Base-by-base conservation (phyloP, 2,888 invertebrate genomes). In the Eupeodes latifasciatus region DNA sequence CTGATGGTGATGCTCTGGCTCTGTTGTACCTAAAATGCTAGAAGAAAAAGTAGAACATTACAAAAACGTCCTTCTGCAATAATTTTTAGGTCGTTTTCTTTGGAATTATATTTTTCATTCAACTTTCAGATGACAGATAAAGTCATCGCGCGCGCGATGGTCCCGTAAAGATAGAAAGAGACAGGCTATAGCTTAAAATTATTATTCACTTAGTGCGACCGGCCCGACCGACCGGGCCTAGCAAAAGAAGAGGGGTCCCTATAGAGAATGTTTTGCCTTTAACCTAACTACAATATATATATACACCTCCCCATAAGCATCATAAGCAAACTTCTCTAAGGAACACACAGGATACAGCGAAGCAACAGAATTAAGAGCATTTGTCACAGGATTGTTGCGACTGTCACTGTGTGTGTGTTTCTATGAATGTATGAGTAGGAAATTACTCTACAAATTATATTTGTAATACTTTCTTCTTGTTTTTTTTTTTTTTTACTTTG, bases 191-290 rank as follows among this genome's bases (percentile, higher is more conserved):
- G 88, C 85, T 88, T 75, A 81, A 88, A 88, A 88, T 88, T 88
- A 88, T 88, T 88, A 88, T 88, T 88, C 88, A 88, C 88, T 88
- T 81, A 88, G 81, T 49, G 85, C 69, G 80, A 69, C 85, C 64
- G 80, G 75, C 85, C 69, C 40, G 40, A 9, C 5, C 40, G 1
- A 40, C 2, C 6, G 9, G 62, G 72, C 27, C 27, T 27, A 27
- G 27, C 27, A 55, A 66, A 27, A 34, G 74, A 55, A 36, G 64
- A 55, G 12, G 51, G 53, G 27, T 49, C 27, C 53, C 47, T 44
- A 44, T 44, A 44, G 59, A 16, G 71, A 14, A 59, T 11, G 19
- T 5, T 47, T 12, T n/a, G 40, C 40, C 40, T 40, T n/a, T 36
- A 62, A 62, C 16, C 61, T 40, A 62, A 62, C 61, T 16, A 12